Percentiles rank a stretch among this genome's conserved stretches.
phyloP scores from a whole-genome alignment of 2,113 vertebrate species.

The Paracanthobrama guichenoti region DNA sequence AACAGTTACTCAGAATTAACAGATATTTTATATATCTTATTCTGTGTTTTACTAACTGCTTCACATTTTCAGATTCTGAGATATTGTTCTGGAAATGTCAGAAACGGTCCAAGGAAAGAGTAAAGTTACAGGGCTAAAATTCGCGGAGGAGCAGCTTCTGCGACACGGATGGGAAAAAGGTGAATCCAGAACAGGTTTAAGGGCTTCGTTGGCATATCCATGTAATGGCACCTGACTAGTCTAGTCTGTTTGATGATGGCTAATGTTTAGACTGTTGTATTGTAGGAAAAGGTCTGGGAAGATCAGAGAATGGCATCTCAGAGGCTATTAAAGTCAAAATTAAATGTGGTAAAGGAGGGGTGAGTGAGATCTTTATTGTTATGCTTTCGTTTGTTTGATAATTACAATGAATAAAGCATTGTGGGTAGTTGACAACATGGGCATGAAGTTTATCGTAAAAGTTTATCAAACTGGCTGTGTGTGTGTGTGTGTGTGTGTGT shows the following conservation, averaged over 20 bases:
- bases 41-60: neutral
- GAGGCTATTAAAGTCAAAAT: slow-evolving; percentile 88
- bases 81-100: slow-evolving; percentile 62
- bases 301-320: slow-evolving; percentile 81
- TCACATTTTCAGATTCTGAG: neutral
- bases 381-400: neutral
- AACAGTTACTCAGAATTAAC: neutral
- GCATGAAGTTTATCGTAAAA: neutral
- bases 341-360: slow-evolving; percentile 88
- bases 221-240: neutral
- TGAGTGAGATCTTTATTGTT: slow-evolving; percentile 63
- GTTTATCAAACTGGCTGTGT: neutral
- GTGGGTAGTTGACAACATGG: neutral
- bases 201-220: neutral
- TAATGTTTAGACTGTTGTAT: neutral
- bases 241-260: neutral
- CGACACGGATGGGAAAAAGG: slow-evolving; percentile 88
- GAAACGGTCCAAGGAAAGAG: slow-evolving; percentile 62
- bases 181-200: slow-evolving; percentile 48
- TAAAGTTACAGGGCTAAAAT: slow-evolving; percentile 76
- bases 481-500: too few relatives aligned
- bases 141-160: slow-evolving; percentile 84
- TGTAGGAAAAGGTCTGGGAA: slow-evolving; percentile 88
- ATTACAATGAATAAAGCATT: too few relatives aligned
- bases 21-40: neutral